Conservation (phyloP, 2,888 invertebrate species). For the Odontocerum albicorne region DNA sequence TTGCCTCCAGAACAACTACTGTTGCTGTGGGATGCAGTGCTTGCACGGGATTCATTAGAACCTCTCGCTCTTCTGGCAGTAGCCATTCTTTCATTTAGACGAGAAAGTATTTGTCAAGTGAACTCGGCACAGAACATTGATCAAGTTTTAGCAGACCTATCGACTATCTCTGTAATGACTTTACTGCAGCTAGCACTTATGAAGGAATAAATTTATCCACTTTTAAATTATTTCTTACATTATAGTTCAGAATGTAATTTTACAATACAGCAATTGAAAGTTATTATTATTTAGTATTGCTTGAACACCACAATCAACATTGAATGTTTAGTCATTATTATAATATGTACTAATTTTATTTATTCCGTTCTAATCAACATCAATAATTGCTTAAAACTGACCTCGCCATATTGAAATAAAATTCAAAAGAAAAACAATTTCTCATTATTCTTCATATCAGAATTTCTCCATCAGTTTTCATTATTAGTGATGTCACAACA, state of each 20-base stretch:
- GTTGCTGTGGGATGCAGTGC: conserved; percentile 86
- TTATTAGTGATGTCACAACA: too few relatives aligned
- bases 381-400: too few relatives aligned
- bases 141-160: conserved; percentile 84
- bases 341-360: background rate
- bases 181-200: conserved; percentile 78
- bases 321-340: background rate
- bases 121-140: conserved; percentile 78
- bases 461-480: too few relatives aligned
- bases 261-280: too few relatives aligned
- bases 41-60: conserved; percentile 91
- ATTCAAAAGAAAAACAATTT: too few relatives aligned
- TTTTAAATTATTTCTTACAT: background rate
- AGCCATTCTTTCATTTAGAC: conserved; percentile 81
- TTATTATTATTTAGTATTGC: too few relatives aligned
- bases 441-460: too few relatives aligned
- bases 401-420: too few relatives aligned
- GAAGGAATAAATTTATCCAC: conserved; percentile 54
- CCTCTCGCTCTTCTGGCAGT: conserved; percentile 85
- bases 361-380: too few relatives aligned
- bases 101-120: conserved; percentile 78
- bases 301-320: background rate
- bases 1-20: conserved; percentile 90
- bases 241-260: background rate
- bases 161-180: conserved; percentile 84